phyloP scores from a whole-genome alignment of 2,797 vertebrate genomes.

The Malacoraja senta region DNA sequence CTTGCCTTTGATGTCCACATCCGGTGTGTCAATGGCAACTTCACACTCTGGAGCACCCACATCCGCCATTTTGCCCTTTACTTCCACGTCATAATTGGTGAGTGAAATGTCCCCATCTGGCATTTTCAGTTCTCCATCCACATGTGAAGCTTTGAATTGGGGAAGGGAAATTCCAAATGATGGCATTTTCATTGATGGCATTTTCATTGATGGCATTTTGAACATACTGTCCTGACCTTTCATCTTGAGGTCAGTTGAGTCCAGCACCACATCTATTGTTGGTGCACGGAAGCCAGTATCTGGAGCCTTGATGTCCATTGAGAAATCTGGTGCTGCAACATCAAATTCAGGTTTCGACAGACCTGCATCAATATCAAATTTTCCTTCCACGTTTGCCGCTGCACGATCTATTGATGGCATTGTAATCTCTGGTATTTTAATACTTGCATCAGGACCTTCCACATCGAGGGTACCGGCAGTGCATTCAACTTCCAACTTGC shows the following conservation, averaged over 20 bases:
- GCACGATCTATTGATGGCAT: background rate
- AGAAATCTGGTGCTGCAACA: background rate
- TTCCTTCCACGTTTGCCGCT: background rate
- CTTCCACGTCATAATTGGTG: background rate
- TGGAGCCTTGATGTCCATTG: background rate
- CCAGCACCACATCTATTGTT: background rate
- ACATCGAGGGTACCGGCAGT: too few relatives aligned
- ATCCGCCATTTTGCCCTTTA: background rate
- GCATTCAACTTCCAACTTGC: background rate
- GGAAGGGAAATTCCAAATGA: too few relatives aligned
- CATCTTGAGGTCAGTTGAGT: too few relatives aligned
- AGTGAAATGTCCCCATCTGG: background rate
- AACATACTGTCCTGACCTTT: too few relatives aligned
- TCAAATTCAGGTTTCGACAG: background rate
- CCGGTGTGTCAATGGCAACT: slow-evolving; percentile 38
- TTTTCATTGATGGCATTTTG: too few relatives aligned
- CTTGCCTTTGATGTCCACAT: background rate
- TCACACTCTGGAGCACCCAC: background rate
- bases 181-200: too few relatives aligned
- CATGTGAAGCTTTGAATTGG: too few relatives aligned
- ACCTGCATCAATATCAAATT: background rate
- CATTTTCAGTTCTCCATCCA: too few relatives aligned
- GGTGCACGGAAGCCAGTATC: background rate
- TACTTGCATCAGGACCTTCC: background rate
- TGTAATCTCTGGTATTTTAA: background rate